Evolutionary conservation across 2,888 invertebrate genomes (phyloP).

Genomic region (Ophion ventricosus): DNA sequence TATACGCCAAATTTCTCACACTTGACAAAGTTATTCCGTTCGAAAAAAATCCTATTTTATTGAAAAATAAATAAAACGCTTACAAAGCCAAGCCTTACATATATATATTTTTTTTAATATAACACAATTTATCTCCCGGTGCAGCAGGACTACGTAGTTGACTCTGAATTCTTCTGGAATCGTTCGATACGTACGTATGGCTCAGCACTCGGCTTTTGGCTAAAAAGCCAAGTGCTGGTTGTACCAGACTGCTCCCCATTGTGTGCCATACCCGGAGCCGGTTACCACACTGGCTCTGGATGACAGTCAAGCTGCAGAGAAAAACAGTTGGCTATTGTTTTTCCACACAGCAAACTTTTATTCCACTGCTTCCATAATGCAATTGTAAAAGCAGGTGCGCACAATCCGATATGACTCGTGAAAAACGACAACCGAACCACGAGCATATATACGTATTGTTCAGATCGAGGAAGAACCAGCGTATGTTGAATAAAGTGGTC

Average conservation of each 20-base stretch:
- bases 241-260: not conserved
- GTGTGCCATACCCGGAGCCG: not conserved
- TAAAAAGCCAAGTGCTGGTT: not conserved
- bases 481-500: no score
- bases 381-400: not conserved
- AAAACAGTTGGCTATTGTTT: not conserved
- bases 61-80: no score
- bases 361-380: not conserved
- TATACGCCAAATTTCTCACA: no score
- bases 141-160: not conserved
- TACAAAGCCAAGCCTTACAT: not conserved
- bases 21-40: no score
- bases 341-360: not conserved
- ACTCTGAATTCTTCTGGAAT: not conserved
- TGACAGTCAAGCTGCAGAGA: conserved; percentile 1
- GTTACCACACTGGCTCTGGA: not conserved
- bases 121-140: not conserved
- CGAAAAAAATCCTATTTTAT: no score
- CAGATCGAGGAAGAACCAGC: no score
- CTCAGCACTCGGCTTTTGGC: not conserved
- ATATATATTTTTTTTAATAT: not conserved
- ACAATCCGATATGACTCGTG: not conserved
- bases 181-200: not conserved
- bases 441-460: not conserved
- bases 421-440: not conserved